Evolutionary conservation across 2,797 vertebrate species (phyloP).

Genomic region (Sylvilagus floridanus): DNA sequence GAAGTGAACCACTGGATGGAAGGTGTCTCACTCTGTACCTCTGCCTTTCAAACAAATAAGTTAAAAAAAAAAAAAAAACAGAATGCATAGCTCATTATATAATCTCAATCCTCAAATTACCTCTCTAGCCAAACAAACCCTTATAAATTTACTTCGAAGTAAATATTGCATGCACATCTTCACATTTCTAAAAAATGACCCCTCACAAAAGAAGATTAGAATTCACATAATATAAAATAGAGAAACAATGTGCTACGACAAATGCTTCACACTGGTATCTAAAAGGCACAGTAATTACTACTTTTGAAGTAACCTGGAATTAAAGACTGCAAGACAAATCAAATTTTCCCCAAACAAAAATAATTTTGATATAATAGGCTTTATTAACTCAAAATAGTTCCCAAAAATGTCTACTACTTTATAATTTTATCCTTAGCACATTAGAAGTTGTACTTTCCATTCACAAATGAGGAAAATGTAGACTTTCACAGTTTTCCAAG

Average conservation of each 20-base stretch:
- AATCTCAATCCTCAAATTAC: conserved; percentile 21
- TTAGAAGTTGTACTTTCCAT: neutral
- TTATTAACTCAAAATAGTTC: conserved; percentile 45
- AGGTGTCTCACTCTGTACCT: no score
- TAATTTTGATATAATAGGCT: conserved; percentile 46
- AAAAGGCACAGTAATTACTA: neutral
- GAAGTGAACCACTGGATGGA: no score
- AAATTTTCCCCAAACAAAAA: conserved; percentile 45
- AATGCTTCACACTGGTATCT: neutral
- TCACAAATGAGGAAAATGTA: neutral
- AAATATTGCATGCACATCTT: neutral
- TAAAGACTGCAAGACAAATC: conserved; percentile 32
- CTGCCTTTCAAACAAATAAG: no score
- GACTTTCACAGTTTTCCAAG: neutral
- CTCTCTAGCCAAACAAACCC: conserved; percentile 22
- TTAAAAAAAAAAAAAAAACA: no score
- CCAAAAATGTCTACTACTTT: conserved; percentile 5
- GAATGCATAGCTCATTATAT: neutral
- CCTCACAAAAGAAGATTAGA: neutral
- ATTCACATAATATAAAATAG: neutral
- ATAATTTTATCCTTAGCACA: conserved; percentile 37
- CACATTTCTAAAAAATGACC: no score
- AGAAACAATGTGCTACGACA: neutral
- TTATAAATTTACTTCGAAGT: conserved; percentile 31
- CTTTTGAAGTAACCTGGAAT: neutral